Evolutionary conservation across 2,113 vertebrate species (phyloP).

Genomic region (Orthochromis indermauri): DNA sequence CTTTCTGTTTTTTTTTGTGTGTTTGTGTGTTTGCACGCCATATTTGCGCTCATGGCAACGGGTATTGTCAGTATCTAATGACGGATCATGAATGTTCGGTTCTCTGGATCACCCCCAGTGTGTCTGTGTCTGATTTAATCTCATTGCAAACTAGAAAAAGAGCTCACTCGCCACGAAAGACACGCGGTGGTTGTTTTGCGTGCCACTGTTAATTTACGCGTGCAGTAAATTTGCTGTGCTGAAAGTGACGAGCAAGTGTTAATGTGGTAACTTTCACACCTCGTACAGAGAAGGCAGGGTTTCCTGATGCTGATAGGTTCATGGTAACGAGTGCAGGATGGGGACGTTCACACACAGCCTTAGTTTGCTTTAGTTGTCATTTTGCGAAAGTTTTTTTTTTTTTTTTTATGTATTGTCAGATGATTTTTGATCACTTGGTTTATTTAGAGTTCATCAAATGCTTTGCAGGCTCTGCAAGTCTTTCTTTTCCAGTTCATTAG

Average conservation of each 20-base stretch:
- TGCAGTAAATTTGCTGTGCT: neutral
- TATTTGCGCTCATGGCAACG: neutral
- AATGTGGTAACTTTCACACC: neutral
- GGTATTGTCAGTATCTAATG: neutral
- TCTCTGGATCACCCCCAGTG: neutral
- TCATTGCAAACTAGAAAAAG: neutral
- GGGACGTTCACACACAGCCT: neutral
- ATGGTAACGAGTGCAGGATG: neutral
- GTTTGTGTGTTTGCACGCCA: neutral
- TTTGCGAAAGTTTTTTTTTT: neutral
- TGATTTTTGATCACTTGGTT: neutral
- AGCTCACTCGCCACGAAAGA: neutral
- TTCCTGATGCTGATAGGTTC: accelerated
- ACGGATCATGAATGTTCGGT: accelerated
- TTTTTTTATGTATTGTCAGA: neutral
- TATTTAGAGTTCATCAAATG: neutral
- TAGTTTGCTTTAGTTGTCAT: neutral
- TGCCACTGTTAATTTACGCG: neutral
- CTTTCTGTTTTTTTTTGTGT: no score
- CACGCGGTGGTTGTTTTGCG: neutral
- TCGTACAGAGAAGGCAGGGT: neutral
- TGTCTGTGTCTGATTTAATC: neutral
- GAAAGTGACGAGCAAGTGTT: neutral
- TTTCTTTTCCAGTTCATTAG: neutral
- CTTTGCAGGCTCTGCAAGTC: neutral